Evolutionary conservation across 2,113 vertebrate genomes (phyloP), one percentile per base, ranked within the genome.

Genomic region (Hippocampus guttulatus): DNA sequence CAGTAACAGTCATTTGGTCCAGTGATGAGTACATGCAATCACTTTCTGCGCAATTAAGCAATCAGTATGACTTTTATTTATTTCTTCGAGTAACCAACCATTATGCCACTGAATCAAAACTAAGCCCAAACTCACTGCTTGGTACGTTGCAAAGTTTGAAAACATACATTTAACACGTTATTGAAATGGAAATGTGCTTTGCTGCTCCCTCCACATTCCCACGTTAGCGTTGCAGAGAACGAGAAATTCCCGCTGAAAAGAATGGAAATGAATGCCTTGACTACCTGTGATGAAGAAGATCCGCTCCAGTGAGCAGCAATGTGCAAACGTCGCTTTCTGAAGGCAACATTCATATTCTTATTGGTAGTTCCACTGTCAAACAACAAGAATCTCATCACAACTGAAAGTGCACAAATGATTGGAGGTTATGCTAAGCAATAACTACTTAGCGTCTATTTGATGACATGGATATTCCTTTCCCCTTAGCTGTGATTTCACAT

Each of bases 281-380:
- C 73, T 45, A 64, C 62, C 79, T 45, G 11, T 5, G 21, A 78
- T 49, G 1, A 51, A 63, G 71, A 70, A 21, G 64, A 82, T 77
- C 21, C 81, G 81, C 69, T 75, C 69, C n/a, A 76, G 68, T 69
- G 51, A 80, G 74, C 67, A 58, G 68, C 52, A 64, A 66, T 79
- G 77, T 80, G 73, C 84, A 84, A 84, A 87, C 77, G 81, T 78
- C 64, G 54, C 70, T 61, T 58, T 81, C 75, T 76, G 76, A 65
- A 67, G 73, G 63, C 75, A 83, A 87, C 80, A 81, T 81, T 81
- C 66, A 75, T 77, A 62, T 74, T 27, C 58, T 71, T 63, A 76
- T 64, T 67, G 21, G 77, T 69, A 67, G 43, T 68, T 58, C 33
- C 25, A 70, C 11, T 57, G 58, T 70, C 57, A 73, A 40, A 78